Conservation (phyloP, 1,140 invertebrate species). For the Sesamia nonagrioides region DNA sequence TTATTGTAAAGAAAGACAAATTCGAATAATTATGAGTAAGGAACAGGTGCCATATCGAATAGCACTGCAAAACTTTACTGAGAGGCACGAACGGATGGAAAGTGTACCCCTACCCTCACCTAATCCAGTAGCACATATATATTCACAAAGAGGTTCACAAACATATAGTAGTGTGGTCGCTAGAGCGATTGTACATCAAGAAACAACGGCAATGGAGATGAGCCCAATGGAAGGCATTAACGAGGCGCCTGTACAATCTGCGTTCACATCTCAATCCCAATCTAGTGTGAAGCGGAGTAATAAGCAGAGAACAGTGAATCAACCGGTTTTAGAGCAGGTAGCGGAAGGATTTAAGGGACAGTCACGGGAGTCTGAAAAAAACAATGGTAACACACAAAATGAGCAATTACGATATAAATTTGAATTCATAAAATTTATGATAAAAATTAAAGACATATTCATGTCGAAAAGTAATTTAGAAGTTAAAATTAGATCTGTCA, state of each 20-base stretch:
- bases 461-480: not conserved
- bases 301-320: no score
- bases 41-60: not conserved
- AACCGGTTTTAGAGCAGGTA: no score
- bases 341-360: no score
- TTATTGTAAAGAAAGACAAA: not conserved
- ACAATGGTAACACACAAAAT: not conserved
- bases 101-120: not conserved
- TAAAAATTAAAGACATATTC: not conserved
- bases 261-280: no score
- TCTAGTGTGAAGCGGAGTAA: no score
- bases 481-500: not conserved
- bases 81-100: not conserved
- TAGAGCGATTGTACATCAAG: no score
- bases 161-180: no score
- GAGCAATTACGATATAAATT: not conserved
- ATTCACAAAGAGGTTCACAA: not conserved
- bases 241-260: no score
- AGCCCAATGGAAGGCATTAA: no score
- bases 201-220: no score
- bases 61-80: slow-evolving; percentile 4
- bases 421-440: not conserved
- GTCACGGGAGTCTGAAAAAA: not conserved
- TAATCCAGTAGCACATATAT: no score
- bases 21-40: not conserved